Conservation (phyloP, 2,113 vertebrate species). For the Cranoglanis bouderius region DNA sequence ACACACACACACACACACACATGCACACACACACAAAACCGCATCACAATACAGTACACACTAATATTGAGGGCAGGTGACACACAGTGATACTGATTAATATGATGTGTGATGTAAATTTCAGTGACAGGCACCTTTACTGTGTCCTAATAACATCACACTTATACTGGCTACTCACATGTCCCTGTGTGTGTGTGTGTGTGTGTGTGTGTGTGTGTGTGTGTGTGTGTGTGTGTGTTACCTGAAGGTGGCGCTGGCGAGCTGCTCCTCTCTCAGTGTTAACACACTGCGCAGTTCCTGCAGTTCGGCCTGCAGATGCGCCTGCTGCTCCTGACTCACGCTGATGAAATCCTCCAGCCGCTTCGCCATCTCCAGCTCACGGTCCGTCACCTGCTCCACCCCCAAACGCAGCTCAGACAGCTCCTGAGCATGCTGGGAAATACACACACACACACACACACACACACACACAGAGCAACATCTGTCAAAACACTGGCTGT, state of each 20-base stretch:
- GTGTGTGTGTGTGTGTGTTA: constrained; percentile 30
- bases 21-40: constrained; percentile 16
- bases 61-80: neutral
- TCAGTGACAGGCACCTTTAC: neutral
- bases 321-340: constrained; percentile 74
- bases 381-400: constrained; percentile 75
- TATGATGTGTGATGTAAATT: neutral
- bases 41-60: constrained; percentile 28
- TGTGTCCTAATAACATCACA: neutral
- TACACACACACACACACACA: neutral
- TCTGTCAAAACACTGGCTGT: neutral
- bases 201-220: neutral
- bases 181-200: neutral
- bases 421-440: constrained; percentile 71
- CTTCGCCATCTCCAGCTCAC: constrained; percentile 78
- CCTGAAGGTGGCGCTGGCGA: constrained; percentile 76
- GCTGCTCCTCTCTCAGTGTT: constrained; percentile 72
- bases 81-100: neutral
- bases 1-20: neutral
- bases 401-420: constrained; percentile 70
- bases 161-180: neutral
- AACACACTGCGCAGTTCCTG: constrained; percentile 73
- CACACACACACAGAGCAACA: neutral
- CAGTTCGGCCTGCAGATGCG: constrained; percentile 70
- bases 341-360: constrained; percentile 78